Conservation (phyloP, 2,888 invertebrate species). For the Smittia aterrima region DNA sequence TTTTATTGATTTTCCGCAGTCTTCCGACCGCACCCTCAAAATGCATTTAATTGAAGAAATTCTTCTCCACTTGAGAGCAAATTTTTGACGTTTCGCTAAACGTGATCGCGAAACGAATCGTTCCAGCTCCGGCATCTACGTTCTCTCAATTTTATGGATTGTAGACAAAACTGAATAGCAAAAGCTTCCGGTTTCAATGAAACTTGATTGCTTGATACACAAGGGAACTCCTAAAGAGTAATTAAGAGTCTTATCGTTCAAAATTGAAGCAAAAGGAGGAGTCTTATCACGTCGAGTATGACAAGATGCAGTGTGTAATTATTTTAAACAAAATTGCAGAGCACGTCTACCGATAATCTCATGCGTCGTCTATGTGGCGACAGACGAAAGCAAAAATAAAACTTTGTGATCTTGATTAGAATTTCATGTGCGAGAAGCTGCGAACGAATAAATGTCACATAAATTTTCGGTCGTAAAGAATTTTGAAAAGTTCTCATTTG, state of each 20-base stretch:
- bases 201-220: too few relatives aligned
- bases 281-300: background rate
- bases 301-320: background rate
- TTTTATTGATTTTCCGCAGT: conserved; percentile 1
- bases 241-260: too few relatives aligned
- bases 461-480: background rate
- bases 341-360: background rate
- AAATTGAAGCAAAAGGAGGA: too few relatives aligned
- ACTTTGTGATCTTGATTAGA: background rate
- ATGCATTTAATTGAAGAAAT: background rate
- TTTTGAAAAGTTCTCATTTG: background rate
- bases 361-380: background rate
- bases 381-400: background rate
- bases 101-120: conserved; percentile 2
- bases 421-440: background rate
- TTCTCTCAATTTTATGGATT: too few relatives aligned
- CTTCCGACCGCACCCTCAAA: background rate
- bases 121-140: too few relatives aligned
- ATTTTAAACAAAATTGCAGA: conserved; percentile 4
- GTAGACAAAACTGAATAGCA: too few relatives aligned
- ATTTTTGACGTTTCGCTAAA: background rate
- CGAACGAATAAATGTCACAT: background rate
- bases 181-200: too few relatives aligned
- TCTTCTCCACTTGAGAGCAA: background rate
- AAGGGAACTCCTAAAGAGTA: too few relatives aligned